Evolutionary conservation across 2,797 vertebrate genomes (phyloP), one percentile per base, ranked within the genome.

Genomic region (Cossypha polioptera): DNA sequence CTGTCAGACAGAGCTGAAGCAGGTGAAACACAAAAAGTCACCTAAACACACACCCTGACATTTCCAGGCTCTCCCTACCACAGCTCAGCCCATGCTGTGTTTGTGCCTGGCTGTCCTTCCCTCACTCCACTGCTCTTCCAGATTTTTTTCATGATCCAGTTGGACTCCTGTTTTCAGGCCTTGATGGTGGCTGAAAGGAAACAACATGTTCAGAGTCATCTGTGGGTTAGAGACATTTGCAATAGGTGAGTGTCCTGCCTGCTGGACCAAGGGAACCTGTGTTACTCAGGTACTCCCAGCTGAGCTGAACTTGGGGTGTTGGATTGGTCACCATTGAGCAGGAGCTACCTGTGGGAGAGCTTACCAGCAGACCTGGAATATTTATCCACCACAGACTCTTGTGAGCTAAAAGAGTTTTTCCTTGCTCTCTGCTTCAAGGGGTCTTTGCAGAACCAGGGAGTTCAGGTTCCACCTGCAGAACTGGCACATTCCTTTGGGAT

Each of bases 231-330:
- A 42, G 36, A 15, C 10, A 9, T 5, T 47, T 33, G 22, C 31
- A 31, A 35, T n/a, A 53, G 33, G 13, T 9, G 21, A 40, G 8
- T 28, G 7, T 61, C 36, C 38, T 47, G 25, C 33, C 8, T 51
- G 35, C 59, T 79, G 84, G n/a, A 22, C 28, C 21, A 38, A 20
- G 45, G 48, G 16, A 63, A 33, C 4, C 4, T 18, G 48, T 1
- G 0, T 68, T 19, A 17, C 29, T 43, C 13, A 3, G 40, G 36
- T 10, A 1, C 17, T 26, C 13, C 6, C 10, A 50, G 42, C 40
- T 68, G 69, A n/a, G 42, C 4, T 15, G 43, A 47, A 4, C 3
- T 0, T 6, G 11, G 9, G 7, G 28, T 9, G 1, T 19, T 25
- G 22, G 31, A 9, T 8, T 50, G 45, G 18, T 31, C 42, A 31